phyloP scores from a whole-genome alignment of 1,140 invertebrate genomes.

The Drosophila santomea region DNA sequence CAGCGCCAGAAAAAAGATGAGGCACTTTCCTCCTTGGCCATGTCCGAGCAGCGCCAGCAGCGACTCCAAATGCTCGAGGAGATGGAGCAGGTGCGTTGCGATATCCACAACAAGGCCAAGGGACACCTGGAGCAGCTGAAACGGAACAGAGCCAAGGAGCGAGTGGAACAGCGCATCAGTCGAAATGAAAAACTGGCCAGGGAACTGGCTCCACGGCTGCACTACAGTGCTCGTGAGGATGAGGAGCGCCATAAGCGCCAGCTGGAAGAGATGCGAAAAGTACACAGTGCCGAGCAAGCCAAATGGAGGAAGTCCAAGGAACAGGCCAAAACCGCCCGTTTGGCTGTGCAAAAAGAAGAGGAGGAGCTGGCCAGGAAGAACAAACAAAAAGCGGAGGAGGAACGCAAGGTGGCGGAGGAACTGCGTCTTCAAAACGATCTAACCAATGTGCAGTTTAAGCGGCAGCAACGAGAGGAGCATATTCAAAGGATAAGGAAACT shows the following conservation, averaged over 20 bases:
- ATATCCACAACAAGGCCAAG: constrained; percentile 69
- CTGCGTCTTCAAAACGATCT: constrained; percentile 55
- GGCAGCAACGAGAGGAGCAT: constrained; percentile 54
- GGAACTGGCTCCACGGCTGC: constrained; percentile 56
- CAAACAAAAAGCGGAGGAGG: constrained; percentile 19
- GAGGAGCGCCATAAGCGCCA: constrained; percentile 48
- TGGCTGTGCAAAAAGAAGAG: constrained; percentile 54
- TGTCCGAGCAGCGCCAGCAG: constrained; percentile 61
- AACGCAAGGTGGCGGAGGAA: constrained; percentile 34
- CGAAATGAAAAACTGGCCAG: constrained; percentile 55
- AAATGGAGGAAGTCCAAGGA: constrained; percentile 33
- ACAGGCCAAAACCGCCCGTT: constrained; percentile 42
- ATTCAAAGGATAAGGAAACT: constrained; percentile 46
- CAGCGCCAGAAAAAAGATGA: constrained; percentile 50
- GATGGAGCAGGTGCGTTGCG: constrained; percentile 65
- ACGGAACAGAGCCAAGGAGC: constrained; percentile 36
- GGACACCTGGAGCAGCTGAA: constrained; percentile 58
- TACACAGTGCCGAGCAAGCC: constrained; percentile 69
- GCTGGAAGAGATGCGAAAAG: constrained; percentile 64
- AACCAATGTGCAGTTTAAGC: constrained; percentile 58
- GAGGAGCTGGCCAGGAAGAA: constrained; percentile 45
- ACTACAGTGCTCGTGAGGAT: constrained; percentile 66
- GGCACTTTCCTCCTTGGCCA: constrained; percentile 70
- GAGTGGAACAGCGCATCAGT: constrained; percentile 45
- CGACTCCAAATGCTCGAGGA: constrained; percentile 63